These are phyloP conservation scores for Mesitornis unicolor DNA, from an alignment of 2,113 vertebrate genomes.

Conservation along the genomic window DNA sequence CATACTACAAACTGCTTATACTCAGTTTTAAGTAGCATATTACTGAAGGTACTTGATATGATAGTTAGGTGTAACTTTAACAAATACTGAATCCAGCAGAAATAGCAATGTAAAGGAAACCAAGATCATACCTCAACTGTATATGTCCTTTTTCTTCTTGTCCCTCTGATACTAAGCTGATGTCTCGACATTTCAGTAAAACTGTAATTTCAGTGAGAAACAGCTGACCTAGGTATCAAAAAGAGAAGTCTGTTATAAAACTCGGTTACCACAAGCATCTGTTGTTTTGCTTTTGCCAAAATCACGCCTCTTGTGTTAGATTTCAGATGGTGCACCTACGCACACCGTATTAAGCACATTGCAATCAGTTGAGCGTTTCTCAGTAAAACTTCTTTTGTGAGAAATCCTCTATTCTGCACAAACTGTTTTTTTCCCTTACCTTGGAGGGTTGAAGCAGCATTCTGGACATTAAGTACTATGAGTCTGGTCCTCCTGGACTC, in stretches of 20 bases:
- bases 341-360: background rate
- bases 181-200: background rate
- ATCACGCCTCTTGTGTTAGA: background rate
- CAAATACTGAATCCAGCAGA: background rate
- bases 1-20: background rate
- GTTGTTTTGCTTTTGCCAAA: constrained; percentile 25
- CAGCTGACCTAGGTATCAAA: background rate
- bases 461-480: background rate
- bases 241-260: background rate
- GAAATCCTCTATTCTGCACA: background rate
- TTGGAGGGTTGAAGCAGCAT: background rate
- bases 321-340: background rate
- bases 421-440: background rate
- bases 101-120: background rate
- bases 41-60: background rate
- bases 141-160: background rate
- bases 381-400: background rate
- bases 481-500: background rate
- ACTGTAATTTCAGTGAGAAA: background rate
- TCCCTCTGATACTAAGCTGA: background rate
- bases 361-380: background rate
- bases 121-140: background rate
- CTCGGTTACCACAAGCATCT: background rate
- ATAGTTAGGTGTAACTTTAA: background rate
- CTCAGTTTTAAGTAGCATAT: background rate